Evolutionary conservation across 2,888 invertebrate genomes (phyloP), one percentile per base, ranked within the genome.

Genomic region (Lasioglossum malachurum): DNA sequence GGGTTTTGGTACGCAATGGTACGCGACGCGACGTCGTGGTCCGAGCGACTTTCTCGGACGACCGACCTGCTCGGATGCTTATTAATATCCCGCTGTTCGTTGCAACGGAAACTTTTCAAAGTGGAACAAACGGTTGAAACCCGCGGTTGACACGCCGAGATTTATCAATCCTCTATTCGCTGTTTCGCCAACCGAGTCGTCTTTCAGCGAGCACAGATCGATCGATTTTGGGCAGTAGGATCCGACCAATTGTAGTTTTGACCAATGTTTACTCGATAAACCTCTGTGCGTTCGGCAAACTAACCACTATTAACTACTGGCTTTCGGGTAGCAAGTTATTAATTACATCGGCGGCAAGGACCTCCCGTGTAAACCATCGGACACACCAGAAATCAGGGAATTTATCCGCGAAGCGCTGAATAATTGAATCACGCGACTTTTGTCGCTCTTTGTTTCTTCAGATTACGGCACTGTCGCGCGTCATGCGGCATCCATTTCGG

Each of bases 221-320:
- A 91, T 91, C 87, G 86, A 82, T 88, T 89, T 82, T 84, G 86
- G 75, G 75, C 80, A 83, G 75, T 46, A 69, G 81, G 72, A 67
- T n/a, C 75, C 75, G 27, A 74, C 67, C 85, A 69, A 90, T 90
- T 82, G 81, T 77, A 86, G 89, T 81, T 88, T 91, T 88, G 84
- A 78, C 60, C 75, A 82, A 89, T 91, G 90, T 91, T 91, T 89
- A 84, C 89, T 89, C 87, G 82, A 91, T 91, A 91, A 91, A 90
- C 88, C 84, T 78, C 78, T 57, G 80, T 60, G 78, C 82, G 87
- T 78, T 81, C 75, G 73, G 77, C 82, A 88, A 83, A 86, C 81
- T 86, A 82, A 80, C 78, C 77, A 74, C 75, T 86, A 89, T 89
- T 89, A 89, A 84, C 81, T 84, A 78, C 78, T 76, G 82, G 75